Evolutionary conservation across 2,113 vertebrate genomes (phyloP), one percentile per base, ranked within the genome.

Genomic region (Actenoides hombroni): DNA sequence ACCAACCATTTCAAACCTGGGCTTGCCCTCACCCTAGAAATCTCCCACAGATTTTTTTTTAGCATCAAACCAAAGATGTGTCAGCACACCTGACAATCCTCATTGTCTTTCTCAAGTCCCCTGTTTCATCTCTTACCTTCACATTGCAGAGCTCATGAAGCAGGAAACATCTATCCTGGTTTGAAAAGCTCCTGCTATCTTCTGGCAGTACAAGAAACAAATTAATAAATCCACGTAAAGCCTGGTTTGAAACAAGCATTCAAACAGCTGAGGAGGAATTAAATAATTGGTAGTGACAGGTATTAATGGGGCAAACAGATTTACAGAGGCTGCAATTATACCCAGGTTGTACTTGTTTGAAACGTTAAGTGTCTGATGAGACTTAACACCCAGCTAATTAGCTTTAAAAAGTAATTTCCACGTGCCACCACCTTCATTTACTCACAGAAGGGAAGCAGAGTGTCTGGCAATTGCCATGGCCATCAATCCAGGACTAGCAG

Each of bases 381-480:
- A 90, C 85, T 94, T 94, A 93, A 86, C 93, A 86, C 92, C 79
- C 90, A 78, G 76, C 85, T 96, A 96, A 96, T 96, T 94, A 88
- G 90, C 88, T 88, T 67, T 93, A 70, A 92, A 83, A 96, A 75
- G 85, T 56, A 65, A 81, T 88, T 93, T 81, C 68, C 88, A 80
- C 16, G 5, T 18, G 40, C 90, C 70, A 86, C 42, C 88, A 70
- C 79, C 68, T 70, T 74, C 23, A 12, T 88, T 77, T 67, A 63
- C 82, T 81, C 85, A 10, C 85, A 64, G 86, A 78, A 88, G 78
- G 85, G 78, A 89, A 77, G 67, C 74, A 24, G 68, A 68, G 78
- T 51, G 56, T 13, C 82, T 95, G 79, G 79, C 59, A 95, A 83
- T 90, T 83, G 70, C 92, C 57, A 2, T 2, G n/a, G 84, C 63